Conservation (phyloP, 2,113 vertebrate genomes). For the Condylura cristata region DNA sequence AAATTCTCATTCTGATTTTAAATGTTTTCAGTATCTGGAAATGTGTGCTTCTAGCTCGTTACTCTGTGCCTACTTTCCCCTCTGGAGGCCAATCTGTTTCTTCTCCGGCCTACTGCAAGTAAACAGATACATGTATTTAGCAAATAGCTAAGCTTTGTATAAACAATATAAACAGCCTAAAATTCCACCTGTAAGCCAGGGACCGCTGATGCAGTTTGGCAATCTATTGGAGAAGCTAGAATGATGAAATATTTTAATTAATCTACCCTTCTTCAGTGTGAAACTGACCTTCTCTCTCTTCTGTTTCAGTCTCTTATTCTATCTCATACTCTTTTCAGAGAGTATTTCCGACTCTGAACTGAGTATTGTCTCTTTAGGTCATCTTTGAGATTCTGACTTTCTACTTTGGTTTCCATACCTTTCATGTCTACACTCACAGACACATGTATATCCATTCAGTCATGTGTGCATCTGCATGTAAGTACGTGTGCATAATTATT, state of each 20-base stretch:
- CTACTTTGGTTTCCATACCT: slow-evolving; percentile 80
- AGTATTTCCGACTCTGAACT: slow-evolving; percentile 70
- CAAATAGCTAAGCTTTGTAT: not conserved
- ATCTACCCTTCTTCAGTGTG: slow-evolving; percentile 61
- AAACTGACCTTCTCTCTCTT: slow-evolving; percentile 77
- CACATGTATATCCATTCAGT: slow-evolving; percentile 79
- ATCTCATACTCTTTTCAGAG: slow-evolving; percentile 75
- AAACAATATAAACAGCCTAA: not conserved
- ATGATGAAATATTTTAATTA: slow-evolving; percentile 28
- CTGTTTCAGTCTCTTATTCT: slow-evolving; percentile 76
- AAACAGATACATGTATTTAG: not conserved
- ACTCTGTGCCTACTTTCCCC: not conserved
- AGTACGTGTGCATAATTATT: slow-evolving; percentile 73
- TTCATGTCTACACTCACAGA: slow-evolving; percentile 78
- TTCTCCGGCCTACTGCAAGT: not conserved
- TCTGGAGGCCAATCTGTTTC: not conserved
- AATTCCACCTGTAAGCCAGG: not conserved
- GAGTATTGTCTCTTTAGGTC: slow-evolving; percentile 78
- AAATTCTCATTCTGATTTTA: not conserved
- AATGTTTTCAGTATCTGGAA: not conserved
- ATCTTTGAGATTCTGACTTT: slow-evolving; percentile 80
- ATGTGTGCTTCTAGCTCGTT: not conserved
- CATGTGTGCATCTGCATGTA: slow-evolving; percentile 78
- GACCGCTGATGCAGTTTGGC: not conserved
- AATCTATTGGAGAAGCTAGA: not conserved